These are phyloP conservation scores for Recurvirostra avosetta DNA, from an alignment of 2,113 vertebrate species.

Conservation along the genomic window DNA sequence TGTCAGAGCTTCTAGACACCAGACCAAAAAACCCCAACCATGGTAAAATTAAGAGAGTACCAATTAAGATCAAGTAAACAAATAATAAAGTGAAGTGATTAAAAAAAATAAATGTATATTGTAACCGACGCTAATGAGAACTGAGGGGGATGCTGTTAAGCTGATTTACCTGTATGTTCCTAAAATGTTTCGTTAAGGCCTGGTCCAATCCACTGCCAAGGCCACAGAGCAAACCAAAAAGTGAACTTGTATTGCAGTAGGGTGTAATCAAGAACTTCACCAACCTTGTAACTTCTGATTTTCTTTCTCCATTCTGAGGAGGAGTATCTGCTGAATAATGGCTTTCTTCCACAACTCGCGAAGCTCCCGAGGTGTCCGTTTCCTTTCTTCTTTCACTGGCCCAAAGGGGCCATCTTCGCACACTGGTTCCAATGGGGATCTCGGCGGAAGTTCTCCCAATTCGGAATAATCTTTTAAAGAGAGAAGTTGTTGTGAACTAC, in stretches of 20 bases:
- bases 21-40: neutral
- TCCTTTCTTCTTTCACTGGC: conserved; percentile 80
- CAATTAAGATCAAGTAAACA: neutral
- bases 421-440: conserved; percentile 69
- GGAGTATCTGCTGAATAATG: conserved; percentile 93
- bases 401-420: conserved; percentile 76
- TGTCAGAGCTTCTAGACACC: neutral
- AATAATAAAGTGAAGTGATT: neutral
- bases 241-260: neutral
- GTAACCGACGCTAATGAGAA: neutral
- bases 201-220: neutral
- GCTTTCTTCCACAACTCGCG: conserved; percentile 94
- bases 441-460: conserved; percentile 76
- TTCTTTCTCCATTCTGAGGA: conserved; percentile 96
- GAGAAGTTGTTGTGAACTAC: neutral
- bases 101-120: neutral
- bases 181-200: neutral
- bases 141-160: neutral
- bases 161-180: neutral
- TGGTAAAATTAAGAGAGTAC: neutral
- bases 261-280: neutral
- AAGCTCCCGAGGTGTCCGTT: conserved; percentile 80
- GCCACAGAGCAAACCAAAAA: neutral
- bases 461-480: conserved; percentile 81
- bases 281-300: conserved; percentile 95